Base-by-base conservation (phyloP, 2,888 invertebrate species). In the Andrena praecox region DNA sequence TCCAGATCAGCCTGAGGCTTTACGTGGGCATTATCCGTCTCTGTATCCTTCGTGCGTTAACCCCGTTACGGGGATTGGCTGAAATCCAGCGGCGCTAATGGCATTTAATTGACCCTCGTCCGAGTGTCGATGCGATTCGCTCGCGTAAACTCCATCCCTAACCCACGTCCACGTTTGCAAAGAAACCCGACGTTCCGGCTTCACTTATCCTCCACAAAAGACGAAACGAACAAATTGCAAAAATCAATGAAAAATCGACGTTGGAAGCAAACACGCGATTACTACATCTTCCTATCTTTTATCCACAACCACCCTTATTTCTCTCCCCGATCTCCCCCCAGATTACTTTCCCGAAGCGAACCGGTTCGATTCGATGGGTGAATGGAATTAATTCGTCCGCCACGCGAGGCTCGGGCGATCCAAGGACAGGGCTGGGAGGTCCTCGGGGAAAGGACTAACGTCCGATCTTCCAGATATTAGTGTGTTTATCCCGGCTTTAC, bases 71-170 rank as follows among this genome's bases (percentile, higher is more conserved):
- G 75, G 84, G 80, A 87, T 88, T 76, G 82, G 74, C 84, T 70
- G 84, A 88, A 88, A 87, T 90, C 90, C 86, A 89, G 71, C 82
- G 68, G 54, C 78, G 85, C 83, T 91, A 91, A 91, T 91, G 86
- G 86, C 85, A 77, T 87, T 90, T 89, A 87, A 88, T 89, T 90
- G 90, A 90, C 89, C 91, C 89, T 88, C 87, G 87, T 88, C 86
- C 87, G 60, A 86, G 84, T 86, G 90, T 88, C 89, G 86, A 85
- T 85, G 80, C 76, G 27, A 1, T 48, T 67, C 66, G n/a, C 29
- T 31, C 29, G 27, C 27, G 24, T 56, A 24, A 27, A 56, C 27
- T 56, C 12, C 56, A 12, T 12, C 8, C 42, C 42, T 4, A 4
- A 42, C 42, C 16, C 12, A 16, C 42, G 42, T 42, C 16, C 42